These are phyloP conservation scores for Bombus waltoni DNA, from an alignment of 1,140 invertebrate species.

Conservation along the genomic window DNA sequence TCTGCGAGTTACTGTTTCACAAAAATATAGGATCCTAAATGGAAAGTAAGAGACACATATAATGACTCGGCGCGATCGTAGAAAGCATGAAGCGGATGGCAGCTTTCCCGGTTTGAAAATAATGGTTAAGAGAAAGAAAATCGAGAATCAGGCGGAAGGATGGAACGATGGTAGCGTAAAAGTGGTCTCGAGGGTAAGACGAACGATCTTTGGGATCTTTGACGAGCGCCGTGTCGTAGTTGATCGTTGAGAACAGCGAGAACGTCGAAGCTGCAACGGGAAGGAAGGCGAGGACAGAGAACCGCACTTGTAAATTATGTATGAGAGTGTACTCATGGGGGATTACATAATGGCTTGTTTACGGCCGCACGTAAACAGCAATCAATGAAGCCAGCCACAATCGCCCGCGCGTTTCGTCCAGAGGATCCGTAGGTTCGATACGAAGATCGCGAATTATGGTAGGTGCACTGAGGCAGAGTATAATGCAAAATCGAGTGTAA, in stretches of 20 bases:
- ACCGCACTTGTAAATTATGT: conserved; percentile 71
- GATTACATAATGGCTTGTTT: conserved; percentile 77
- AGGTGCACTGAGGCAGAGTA: conserved; percentile 22
- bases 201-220: not conserved
- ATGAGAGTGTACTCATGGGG: conserved; percentile 70
- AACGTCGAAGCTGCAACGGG: not conserved
- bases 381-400: conserved; percentile 67
- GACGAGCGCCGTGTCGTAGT: not conserved
- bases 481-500: conserved; percentile 45
- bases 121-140: conserved; percentile 12
- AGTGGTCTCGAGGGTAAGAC: not conserved
- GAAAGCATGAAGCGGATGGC: conserved; percentile 41
- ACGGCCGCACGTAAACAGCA: conserved; percentile 75
- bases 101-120: conserved; percentile 20
- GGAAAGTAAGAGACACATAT: conserved; percentile 15
- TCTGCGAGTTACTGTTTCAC: not conserved
- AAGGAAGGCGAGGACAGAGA: conserved; percentile 45
- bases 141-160: not conserved
- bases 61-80: conserved; percentile 32
- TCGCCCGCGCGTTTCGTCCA: conserved; percentile 48
- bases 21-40: not conserved
- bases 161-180: not conserved
- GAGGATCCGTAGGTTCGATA: not conserved
- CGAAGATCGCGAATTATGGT: conserved; percentile 2
- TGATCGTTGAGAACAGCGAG: conserved; percentile 12